phyloP scores from a whole-genome alignment of 2,797 vertebrate species.

The Sebastes minor region DNA sequence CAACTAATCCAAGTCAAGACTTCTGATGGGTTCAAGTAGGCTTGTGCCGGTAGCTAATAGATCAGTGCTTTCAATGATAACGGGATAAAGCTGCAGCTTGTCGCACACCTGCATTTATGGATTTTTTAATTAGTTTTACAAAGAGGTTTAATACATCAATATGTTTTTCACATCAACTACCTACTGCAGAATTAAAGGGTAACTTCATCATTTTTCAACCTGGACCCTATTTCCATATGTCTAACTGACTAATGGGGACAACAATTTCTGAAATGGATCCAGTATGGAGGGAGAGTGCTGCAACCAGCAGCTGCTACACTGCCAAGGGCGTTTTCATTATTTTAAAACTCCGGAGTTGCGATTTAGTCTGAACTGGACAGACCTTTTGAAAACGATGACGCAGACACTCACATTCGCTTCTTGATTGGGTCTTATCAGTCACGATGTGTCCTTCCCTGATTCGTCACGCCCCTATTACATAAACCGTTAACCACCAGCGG shows the following conservation, averaged over 20 bases:
- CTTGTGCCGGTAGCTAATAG: slow-evolving; percentile 55
- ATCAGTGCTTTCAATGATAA: background rate
- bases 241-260: too few relatives aligned
- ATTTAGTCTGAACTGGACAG: background rate
- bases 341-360: background rate
- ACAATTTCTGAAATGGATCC: too few relatives aligned
- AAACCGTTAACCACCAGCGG: too few relatives aligned
- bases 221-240: too few relatives aligned
- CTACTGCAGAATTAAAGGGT: background rate
- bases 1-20: slow-evolving; percentile 75
- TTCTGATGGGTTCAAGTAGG: slow-evolving; percentile 46
- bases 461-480: too few relatives aligned
- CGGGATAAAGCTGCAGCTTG: background rate
- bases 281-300: too few relatives aligned
- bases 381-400: background rate
- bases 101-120: background rate
- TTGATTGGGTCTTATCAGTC: too few relatives aligned
- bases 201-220: too few relatives aligned
- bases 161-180: background rate
- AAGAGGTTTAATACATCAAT: background rate
- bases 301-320: too few relatives aligned
- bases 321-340: background rate
- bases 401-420: too few relatives aligned
- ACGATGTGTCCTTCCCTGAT: too few relatives aligned
- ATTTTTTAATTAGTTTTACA: background rate